Base-by-base conservation (phyloP, 2,888 invertebrate genomes). In the Cybosia mesomella region DNA sequence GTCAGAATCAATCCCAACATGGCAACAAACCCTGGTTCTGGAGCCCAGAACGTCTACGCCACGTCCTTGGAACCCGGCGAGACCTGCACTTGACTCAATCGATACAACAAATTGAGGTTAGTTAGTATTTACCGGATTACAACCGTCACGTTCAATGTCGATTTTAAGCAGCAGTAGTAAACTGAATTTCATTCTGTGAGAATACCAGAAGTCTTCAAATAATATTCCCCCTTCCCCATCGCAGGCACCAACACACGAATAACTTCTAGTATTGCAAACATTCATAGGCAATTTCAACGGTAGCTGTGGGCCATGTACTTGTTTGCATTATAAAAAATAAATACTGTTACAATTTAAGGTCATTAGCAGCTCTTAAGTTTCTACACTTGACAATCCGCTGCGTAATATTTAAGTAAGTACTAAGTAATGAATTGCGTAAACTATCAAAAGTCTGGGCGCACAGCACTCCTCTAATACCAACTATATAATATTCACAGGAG, bases 401-500 rank as follows among this genome's bases (percentile, higher is more conserved):
- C 63, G 36, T 24, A 58, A 15, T 32, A 39, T 58, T 36, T 34
- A 59, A 39, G 54, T 49, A 22, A 53, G 15, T 62, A 34, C 22
- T 24, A n/a, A 63, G 32, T 59, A 66, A 64, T 70, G 65, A 67
- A 39, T 71, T 73, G 53, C 39, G 43, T 64, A 32, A 64, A 71
- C 63, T 75, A 57, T 69, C 39, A 66, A 75, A 67, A 66, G 63
- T 60, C 65, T 67, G 66, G 67, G 72, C 76, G 60, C 54, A 69
- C 70, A 60, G 71, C 75, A 68, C 70, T 65, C 68, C 74, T 77
- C 72, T 71, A 74, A 71, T 58, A 43, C 64, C 53, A 68, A 69
- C 81, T 79, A 67, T 57, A 39, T 64, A 53, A 66, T 71, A 79
- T 76, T 70, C 82, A 77, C 85, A 75, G 91, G 82, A 88, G 91